These are phyloP conservation scores for Drosophila hamatofila DNA, from an alignment of 2,888 invertebrate genomes.

Conservation along the genomic window DNA sequence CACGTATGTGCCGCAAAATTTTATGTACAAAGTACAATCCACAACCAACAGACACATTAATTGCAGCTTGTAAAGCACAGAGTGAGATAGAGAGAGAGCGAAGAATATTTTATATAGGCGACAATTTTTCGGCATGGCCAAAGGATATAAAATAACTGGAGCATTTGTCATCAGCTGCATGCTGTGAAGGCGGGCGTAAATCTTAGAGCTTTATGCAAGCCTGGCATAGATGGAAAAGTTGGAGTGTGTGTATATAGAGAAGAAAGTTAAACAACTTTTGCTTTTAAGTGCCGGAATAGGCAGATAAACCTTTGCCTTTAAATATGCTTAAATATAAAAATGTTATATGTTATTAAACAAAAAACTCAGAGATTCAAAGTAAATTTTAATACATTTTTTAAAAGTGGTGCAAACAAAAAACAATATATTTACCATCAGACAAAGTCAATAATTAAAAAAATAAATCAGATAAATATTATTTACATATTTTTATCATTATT, in stretches of 20 bases:
- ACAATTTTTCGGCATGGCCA: slow-evolving; percentile 20
- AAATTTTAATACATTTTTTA: too few relatives aligned
- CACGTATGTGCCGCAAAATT: slow-evolving; percentile 73
- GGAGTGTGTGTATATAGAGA: background rate
- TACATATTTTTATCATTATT: too few relatives aligned
- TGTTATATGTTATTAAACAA: too few relatives aligned
- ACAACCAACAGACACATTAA: slow-evolving; percentile 53
- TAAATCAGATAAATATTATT: too few relatives aligned
- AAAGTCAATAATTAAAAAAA: too few relatives aligned
- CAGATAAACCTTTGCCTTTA: background rate
- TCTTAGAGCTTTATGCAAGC: background rate
- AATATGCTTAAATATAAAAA: background rate
- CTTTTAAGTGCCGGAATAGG: background rate
- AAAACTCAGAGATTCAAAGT: too few relatives aligned
- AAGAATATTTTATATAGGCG: slow-evolving; percentile 26
- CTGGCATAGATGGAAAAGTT: background rate
- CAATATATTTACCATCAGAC: too few relatives aligned
- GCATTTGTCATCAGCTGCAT: slow-evolving; percentile 32
- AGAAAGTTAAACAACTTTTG: background rate
- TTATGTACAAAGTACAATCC: slow-evolving; percentile 51
- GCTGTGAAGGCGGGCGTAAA: background rate
- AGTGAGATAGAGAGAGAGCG: background rate
- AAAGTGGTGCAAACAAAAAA: too few relatives aligned
- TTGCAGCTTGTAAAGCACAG: slow-evolving; percentile 60
- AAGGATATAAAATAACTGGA: slow-evolving; percentile 16